These are phyloP conservation scores for Drepana falcataria DNA, from an alignment of 2,888 invertebrate genomes.

Conservation along the genomic window DNA sequence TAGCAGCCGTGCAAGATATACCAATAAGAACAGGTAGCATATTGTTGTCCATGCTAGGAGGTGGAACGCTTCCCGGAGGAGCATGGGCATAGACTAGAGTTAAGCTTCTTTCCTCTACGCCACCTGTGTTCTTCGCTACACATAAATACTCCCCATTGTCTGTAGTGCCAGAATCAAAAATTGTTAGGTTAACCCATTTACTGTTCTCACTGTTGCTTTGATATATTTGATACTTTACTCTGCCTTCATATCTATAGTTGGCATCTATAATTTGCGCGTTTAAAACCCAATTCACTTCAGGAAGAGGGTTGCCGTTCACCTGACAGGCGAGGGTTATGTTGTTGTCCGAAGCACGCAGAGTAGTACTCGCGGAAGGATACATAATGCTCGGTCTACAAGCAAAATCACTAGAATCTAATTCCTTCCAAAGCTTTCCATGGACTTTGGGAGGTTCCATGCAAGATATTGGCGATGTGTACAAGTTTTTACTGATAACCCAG, in stretches of 20 bases:
- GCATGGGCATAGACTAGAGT: constrained; percentile 76
- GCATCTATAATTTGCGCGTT: constrained; percentile 81
- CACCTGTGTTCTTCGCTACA: constrained; percentile 89
- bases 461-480: constrained; percentile 86
- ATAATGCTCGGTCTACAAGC: constrained; percentile 89
- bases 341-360: constrained; percentile 80
- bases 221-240: constrained; percentile 65
- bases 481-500: constrained; percentile 84
- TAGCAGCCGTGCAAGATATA: constrained; percentile 63
- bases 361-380: constrained; percentile 79
- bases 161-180: constrained; percentile 78
- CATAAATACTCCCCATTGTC: constrained; percentile 89
- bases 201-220: constrained; percentile 55
- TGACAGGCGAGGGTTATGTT: constrained; percentile 86
- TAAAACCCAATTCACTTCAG: constrained; percentile 86
- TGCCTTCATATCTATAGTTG: constrained; percentile 69
- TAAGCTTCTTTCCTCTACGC: constrained; percentile 86
- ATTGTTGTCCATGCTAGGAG: constrained; percentile 76
- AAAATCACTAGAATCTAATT: constrained; percentile 84
- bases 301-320: constrained; percentile 86
- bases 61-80: constrained; percentile 61
- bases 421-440: constrained; percentile 85
- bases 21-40: constrained; percentile 77
- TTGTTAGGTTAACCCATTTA: constrained; percentile 84
- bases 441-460: constrained; percentile 85